Evolutionary conservation across 2,797 vertebrate genomes (phyloP), one percentile per base, ranked within the genome.

Genomic region (Rhynchonycteris naso): DNA sequence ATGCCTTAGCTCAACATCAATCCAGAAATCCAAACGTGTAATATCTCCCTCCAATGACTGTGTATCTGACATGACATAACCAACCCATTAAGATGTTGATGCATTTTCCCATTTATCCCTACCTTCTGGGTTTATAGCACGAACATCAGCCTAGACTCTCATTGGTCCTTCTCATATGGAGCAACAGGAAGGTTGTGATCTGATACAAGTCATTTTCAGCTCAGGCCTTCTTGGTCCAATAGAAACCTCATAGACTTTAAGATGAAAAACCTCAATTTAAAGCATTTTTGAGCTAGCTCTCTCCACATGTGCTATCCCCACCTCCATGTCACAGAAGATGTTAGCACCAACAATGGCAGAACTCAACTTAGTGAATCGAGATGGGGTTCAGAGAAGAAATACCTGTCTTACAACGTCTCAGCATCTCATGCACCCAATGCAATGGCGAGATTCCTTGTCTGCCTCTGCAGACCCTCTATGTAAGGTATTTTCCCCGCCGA

Each of bases 361-460:
- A 65, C 47, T 59, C 74, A 52, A 2, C 38, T 30, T 26, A 16
- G 50, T 38, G 19, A 65, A 47, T 4, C 5, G 0, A 12, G 15
- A 26, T 6, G 33, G 16, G 52, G 47, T 7, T 0, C 11, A 9
- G 88, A 14, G 38, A 30, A 26, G 52, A 38, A 52, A 58, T 0
- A 5, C 19, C 33, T 2, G 11, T 22, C 50, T 59, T 43, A 4
- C 1, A 22, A 12, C 1, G 0, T 26, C n/a, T 71, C 63, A 24
- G 8, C 28, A 15, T 24, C 38, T 7, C 7, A 0, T 3, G 28
- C 22, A 1, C 22, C 26, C 16, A 1, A 6, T 4, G 0, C 14
- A 4, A 33, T 12, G 2, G 19, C 0, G 3, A 19, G 26, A 21
- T 30, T 13, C 28, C 13, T 4, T 1, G 1, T 10, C 72, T 30